A percentile compares a stretch with the other conserved stretches of the same genome.
These are phyloP conservation scores for Temnothorax unifasciatus DNA, from an alignment of 2,888 invertebrate genomes.

Conservation along the genomic window DNA sequence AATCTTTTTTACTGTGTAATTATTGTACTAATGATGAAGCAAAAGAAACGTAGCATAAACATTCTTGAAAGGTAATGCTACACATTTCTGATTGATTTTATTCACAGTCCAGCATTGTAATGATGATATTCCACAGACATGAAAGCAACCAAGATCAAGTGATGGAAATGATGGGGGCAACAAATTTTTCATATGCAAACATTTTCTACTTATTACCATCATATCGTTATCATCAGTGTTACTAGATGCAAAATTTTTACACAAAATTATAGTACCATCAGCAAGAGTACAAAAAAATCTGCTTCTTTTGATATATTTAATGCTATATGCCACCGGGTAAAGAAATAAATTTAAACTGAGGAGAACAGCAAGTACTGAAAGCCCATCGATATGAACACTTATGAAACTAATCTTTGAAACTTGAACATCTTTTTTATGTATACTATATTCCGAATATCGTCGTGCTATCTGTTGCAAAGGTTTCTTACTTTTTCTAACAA, in stretches of 20 bases:
- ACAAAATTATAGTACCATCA: not conserved
- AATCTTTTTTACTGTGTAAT: no score
- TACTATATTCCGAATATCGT: constrained; percentile 2
- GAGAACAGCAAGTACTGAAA: not conserved
- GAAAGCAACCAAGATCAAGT: not conserved
- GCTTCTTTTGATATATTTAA: not conserved
- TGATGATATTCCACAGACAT: not conserved
- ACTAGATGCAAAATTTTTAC: constrained; percentile 3
- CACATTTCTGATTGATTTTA: not conserved
- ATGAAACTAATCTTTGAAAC: not conserved
- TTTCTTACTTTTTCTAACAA: not conserved
- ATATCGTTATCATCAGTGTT: not conserved
- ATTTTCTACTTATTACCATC: not conserved
- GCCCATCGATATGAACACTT: not conserved
- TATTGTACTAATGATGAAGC: not conserved
- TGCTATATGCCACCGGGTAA: not conserved
- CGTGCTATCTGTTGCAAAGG: not conserved
- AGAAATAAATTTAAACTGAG: not conserved
- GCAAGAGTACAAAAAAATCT: not conserved
- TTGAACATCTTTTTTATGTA: not conserved
- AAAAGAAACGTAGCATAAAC: not conserved
- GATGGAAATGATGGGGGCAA: not conserved
- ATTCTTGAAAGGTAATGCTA: not conserved
- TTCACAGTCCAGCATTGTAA: not conserved
- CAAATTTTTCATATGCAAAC: not conserved